phyloP scores from a whole-genome alignment of 35 echinoderm and acorn worm species.

The Amphiura filiformis region DNA sequence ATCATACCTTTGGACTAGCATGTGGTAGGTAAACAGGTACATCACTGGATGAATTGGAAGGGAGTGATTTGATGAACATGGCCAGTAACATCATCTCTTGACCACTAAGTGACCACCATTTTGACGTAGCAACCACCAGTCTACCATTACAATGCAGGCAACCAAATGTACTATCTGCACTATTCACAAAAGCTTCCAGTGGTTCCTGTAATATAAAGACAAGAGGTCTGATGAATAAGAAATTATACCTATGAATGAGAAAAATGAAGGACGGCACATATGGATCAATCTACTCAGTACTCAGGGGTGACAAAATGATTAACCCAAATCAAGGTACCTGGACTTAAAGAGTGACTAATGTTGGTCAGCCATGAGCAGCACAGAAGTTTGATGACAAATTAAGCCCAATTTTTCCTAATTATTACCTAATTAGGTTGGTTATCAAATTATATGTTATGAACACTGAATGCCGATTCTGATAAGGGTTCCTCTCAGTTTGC shows the following conservation, averaged over 20 bases:
- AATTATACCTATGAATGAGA: background rate
- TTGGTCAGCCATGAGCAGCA: no score
- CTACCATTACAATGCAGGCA: conserved; percentile 82
- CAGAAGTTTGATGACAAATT: no score
- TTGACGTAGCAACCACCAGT: conserved; percentile 70
- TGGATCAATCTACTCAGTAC: no score
- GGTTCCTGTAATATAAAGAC: conserved; percentile 67
- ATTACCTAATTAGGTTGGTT: no score
- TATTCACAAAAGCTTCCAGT: conserved; percentile 72
- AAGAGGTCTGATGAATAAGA: background rate
- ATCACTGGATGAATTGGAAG: conserved; percentile 70
- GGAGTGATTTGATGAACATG: conserved; percentile 62
- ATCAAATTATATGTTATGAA: no score
- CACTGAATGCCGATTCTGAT: no score
- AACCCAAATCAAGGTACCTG: no score
- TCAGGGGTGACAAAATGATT: no score
- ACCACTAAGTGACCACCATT: conserved; percentile 92
- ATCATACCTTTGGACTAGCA: conserved; percentile 95
- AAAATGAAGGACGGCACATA: background rate
- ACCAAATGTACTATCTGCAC: conserved; percentile 88
- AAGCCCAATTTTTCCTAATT: no score
- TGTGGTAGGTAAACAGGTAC: conserved; percentile 86
- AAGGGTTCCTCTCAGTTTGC: no score
- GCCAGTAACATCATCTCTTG: conserved; percentile 83
- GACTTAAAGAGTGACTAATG: no score